Percentiles rank a stretch among this genome's conserved stretches.
These are phyloP conservation scores for Bombus soroeensis DNA, from an alignment of 1,140 invertebrate species.

Conservation along the genomic window DNA sequence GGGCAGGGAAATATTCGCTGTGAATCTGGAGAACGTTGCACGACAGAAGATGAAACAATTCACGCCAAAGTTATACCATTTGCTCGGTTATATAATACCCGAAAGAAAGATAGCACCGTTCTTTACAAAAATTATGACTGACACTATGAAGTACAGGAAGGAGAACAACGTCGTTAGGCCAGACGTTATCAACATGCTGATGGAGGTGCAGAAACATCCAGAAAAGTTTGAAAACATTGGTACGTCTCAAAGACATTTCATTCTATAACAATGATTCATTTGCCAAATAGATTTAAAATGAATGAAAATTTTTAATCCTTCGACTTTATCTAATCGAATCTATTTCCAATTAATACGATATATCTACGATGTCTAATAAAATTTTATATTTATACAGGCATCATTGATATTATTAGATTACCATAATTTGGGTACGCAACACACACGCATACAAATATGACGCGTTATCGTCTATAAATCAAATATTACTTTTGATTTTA, in stretches of 20 bases:
- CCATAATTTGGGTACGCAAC: no score
- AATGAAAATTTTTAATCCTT: not conserved
- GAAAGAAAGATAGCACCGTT: no score
- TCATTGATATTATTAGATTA: no score
- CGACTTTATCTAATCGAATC: not conserved
- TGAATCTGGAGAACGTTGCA: constrained; percentile 40
- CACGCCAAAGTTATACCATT: not conserved
- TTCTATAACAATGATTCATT: not conserved
- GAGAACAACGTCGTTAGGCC: not conserved
- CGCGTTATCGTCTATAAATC: no score
- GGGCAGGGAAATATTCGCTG: constrained; percentile 70
- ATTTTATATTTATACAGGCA: no score
- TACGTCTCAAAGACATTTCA: not conserved
- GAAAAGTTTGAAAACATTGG: constrained; percentile 54
- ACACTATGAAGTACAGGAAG: not conserved
- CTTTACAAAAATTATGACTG: not conserved
- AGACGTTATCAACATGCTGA: constrained; percentile 82
- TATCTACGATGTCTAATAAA: no score
- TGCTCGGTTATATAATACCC: not conserved
- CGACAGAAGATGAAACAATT: constrained; percentile 12
- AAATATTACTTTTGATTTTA: no score
- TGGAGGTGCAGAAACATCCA: constrained; percentile 75
- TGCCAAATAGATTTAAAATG: no score
- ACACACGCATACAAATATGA: no score
- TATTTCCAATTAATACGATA: no score